Evolutionary conservation across 35 echinoderm and acorn worm genomes (phyloP), one percentile per base, ranked within the genome.

Genomic region (Eucidaris tribuloides): DNA sequence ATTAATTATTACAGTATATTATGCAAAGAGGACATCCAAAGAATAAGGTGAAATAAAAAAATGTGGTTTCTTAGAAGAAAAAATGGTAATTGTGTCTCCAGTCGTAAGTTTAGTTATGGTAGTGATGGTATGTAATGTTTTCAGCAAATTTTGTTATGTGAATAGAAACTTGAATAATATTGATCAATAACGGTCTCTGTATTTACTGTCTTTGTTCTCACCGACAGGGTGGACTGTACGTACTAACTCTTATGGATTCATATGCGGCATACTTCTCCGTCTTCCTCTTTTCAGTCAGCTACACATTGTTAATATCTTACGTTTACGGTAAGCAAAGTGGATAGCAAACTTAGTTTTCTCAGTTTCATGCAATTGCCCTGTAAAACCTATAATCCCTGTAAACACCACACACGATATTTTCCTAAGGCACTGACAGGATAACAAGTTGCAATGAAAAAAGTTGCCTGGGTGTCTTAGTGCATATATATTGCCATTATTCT

Each of bases 251-350:
- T 18, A 85, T 97, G 80, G 94, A 97, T 57, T 90, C 83, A 78
- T 97, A 97, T 68, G 81, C 94, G 11, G 94, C 94, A 5, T 91
- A 90, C 13, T 97, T 97, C 64, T 97, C 94, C 25, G 81, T 97
- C 3, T 82, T 97, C 32, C 40, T 91, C 42, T 89, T 97, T 24
- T 91, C 94, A 19, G 74, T 46, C n/a, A 55, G 86, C 4, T 84
- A 92, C 43, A 78, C 83, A 7, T 28, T 92, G n/a, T 85, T 85
- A 29, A 89, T 97, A 7, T 74, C 79, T 1, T 89, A 82, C 30
- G 34, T 85, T 7, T 97, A 97, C 46, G 89, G 94, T 86, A 60
- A 86, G 83, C 24, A 19, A 7, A 0, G 11, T 46, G 29, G 18
- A 77, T 43, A 42, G 0, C 7, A 3, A 9, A 7, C 13, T 14